phyloP scores from a whole-genome alignment of 2,113 vertebrate species.

The Muscicapa adusta region DNA sequence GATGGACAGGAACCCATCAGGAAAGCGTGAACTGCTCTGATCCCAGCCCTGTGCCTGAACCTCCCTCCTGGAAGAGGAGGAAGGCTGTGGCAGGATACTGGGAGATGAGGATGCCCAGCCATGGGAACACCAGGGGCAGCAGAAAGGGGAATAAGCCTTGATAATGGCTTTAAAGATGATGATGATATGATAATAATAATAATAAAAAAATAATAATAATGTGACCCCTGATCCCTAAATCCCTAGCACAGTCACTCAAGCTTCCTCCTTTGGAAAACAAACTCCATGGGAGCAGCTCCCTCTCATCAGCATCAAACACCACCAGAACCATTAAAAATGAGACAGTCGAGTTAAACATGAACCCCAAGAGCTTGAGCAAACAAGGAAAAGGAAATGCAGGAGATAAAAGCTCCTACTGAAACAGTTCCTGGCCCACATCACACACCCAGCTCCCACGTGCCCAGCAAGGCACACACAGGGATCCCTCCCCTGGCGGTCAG shows the following conservation, averaged over 20 bases:
- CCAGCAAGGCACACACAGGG: neutral
- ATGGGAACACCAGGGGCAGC: accelerated
- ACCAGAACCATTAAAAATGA: neutral
- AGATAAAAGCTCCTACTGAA: neutral
- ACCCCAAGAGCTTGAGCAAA: neutral
- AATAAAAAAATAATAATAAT: neutral
- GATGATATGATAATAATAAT: neutral
- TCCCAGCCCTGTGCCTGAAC: neutral
- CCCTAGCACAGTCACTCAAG: neutral
- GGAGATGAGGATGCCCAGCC: neutral
- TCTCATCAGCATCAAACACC: neutral
- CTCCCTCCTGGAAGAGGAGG: neutral
- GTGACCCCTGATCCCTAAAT: accelerated
- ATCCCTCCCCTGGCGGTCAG: neutral
- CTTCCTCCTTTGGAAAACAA: neutral
- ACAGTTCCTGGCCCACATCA: neutral
- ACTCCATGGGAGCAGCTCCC: neutral
- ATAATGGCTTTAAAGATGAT: neutral
- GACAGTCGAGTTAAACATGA: neutral
- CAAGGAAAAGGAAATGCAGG: neutral
- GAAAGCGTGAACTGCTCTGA: accelerated
- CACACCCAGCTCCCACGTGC: accelerated
- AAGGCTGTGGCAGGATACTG: neutral
- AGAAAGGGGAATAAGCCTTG: neutral
- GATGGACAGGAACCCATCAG: neutral